Conservation (phyloP, 2,888 invertebrate species). For the Drosophila tripunctata region DNA sequence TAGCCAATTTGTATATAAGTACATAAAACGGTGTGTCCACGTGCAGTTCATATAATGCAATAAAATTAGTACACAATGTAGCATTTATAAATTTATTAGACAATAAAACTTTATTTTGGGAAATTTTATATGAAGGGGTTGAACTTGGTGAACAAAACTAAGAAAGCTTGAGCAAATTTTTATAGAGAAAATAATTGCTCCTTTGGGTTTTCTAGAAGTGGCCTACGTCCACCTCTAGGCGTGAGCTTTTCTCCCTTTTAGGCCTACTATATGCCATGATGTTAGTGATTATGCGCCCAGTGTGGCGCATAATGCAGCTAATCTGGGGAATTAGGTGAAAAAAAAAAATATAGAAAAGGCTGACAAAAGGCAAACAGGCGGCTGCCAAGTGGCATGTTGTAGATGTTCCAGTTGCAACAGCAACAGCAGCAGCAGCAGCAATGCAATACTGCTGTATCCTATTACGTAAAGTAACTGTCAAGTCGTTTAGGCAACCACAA, state of each 20-base stretch:
- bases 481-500: constrained; percentile 56
- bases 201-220: no score
- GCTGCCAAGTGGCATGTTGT: constrained; percentile 50
- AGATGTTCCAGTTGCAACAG: constrained; percentile 44
- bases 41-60: no score
- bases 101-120: no score
- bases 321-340: constrained; percentile 76
- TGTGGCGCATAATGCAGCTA: constrained; percentile 78
- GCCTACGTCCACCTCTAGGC: no score
- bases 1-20: no score
- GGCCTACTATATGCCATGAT: constrained; percentile 17
- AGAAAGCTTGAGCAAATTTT: no score
- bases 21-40: no score
- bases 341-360: constrained; percentile 56
- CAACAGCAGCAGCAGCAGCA: constrained; percentile 40
- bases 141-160: no score
- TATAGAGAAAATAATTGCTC: no score
- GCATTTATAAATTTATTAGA: no score
- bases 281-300: constrained; percentile 68
- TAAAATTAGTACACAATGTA: no score
- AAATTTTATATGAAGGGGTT: no score
- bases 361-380: constrained; percentile 75
- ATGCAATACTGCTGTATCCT: constrained; percentile 77
- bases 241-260: neutral
- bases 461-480: constrained; percentile 73